Conservation (phyloP, 2,797 vertebrate species). For the Balearica regulorum region DNA sequence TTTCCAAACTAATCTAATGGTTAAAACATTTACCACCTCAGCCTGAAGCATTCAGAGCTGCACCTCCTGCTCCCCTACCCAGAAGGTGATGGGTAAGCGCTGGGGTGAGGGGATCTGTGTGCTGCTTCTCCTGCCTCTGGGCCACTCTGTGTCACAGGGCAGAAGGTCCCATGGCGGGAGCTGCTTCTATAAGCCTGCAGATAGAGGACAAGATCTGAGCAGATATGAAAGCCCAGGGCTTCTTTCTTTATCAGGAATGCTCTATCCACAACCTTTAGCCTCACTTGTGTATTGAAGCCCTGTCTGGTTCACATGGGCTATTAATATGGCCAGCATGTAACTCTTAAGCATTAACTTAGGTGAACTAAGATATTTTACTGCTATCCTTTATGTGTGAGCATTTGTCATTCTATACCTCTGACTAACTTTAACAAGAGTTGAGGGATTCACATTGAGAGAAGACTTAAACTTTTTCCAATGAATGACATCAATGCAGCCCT, state of each 20-base stretch:
- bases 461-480: background rate
- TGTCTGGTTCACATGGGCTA: background rate
- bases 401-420: background rate
- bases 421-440: background rate
- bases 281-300: background rate
- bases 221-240: background rate
- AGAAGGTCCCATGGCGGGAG: background rate
- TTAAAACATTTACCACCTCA: background rate
- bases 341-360: background rate
- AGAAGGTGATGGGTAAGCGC: background rate
- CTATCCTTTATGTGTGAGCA: background rate
- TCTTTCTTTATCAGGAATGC: background rate
- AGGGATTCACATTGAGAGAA: background rate
- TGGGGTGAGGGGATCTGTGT: background rate
- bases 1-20: background rate
- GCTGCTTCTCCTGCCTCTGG: background rate
- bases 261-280: background rate
- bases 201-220: background rate
- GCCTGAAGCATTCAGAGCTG: background rate
- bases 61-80: background rate
- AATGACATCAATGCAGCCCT: background rate
- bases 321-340: background rate
- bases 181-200: background rate
- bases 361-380: background rate
- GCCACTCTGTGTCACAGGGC: background rate